Evolutionary conservation across 2,797 vertebrate genomes (phyloP).

Genomic region (Thalassophryne amazonica): DNA sequence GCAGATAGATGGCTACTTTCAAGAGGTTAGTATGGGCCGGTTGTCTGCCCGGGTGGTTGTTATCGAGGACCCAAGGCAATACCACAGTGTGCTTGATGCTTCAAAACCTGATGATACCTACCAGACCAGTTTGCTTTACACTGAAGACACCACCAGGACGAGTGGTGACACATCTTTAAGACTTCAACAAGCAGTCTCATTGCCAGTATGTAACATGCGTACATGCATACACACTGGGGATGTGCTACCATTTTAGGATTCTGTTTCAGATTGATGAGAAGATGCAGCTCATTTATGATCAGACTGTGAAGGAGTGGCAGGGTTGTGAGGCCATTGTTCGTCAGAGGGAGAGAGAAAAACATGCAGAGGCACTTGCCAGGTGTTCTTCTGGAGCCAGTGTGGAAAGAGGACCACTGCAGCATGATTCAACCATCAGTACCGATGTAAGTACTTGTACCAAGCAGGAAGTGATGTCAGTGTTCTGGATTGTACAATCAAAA

Average conservation of each 20-base stretch:
- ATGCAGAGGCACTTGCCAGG: constrained; percentile 89
- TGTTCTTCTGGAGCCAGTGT: constrained; percentile 90
- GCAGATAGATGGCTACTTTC: no score
- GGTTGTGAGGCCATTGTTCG: constrained; percentile 94
- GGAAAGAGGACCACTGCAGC: constrained; percentile 86
- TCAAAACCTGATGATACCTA: no score
- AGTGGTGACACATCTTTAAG: no score
- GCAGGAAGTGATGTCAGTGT: background rate
- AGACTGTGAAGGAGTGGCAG: constrained; percentile 95
- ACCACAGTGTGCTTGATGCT: no score
- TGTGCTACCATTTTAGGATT: background rate
- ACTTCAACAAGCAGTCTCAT: no score
- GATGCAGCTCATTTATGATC: constrained; percentile 84
- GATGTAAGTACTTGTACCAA: constrained; percentile 79
- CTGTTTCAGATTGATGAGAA: constrained; percentile 85
- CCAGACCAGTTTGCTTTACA: no score
- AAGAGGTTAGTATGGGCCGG: no score
- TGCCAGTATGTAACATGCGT: no score
- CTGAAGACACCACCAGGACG: no score
- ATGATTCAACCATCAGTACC: constrained; percentile 93
- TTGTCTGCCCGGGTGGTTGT: no score
- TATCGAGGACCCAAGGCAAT: no score
- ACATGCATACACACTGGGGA: no score
- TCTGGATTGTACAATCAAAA: background rate
- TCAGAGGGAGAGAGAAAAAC: constrained; percentile 92